Conservation (phyloP, 2,888 invertebrate species). For the Idaea aversata region DNA sequence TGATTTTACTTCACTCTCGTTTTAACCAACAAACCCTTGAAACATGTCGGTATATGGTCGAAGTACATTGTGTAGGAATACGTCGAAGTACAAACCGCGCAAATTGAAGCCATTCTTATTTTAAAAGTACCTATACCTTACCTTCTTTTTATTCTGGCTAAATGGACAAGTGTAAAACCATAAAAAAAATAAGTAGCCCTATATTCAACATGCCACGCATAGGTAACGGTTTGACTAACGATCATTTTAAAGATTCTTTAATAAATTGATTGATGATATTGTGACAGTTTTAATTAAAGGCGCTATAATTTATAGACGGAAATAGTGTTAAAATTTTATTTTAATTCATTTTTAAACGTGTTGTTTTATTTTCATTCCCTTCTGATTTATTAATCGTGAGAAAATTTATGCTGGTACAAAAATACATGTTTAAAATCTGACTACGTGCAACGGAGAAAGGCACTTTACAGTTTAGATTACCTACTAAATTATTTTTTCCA, state of each 20-base stretch:
- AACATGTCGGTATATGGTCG: too few species aligned
- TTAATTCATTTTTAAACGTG: neutral
- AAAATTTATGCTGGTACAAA: neutral
- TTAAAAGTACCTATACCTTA: too few species aligned
- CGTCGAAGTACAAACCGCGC: too few species aligned
- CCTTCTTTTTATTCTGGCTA: too few species aligned
- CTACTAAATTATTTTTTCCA: too few species aligned
- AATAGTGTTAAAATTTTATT: slow-evolving; percentile 2
- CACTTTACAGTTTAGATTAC: too few species aligned
- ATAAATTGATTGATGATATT: slow-evolving; percentile 4
- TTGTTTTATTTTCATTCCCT: neutral
- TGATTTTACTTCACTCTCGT: too few species aligned
- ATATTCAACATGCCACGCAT: neutral
- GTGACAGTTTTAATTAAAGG: slow-evolving; percentile 3
- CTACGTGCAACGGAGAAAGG: too few species aligned
- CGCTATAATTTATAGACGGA: neutral
- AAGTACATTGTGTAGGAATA: too few species aligned
- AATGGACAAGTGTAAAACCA: neutral
- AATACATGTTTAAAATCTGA: neutral
- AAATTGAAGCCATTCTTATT: too few species aligned
- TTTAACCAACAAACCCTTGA: too few species aligned
- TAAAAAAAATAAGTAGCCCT: neutral
- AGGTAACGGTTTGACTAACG: neutral
- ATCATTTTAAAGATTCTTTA: neutral
- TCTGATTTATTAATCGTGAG: neutral